phyloP scores from a whole-genome alignment of 2,888 invertebrate genomes.

The Nomada lathburiana region DNA sequence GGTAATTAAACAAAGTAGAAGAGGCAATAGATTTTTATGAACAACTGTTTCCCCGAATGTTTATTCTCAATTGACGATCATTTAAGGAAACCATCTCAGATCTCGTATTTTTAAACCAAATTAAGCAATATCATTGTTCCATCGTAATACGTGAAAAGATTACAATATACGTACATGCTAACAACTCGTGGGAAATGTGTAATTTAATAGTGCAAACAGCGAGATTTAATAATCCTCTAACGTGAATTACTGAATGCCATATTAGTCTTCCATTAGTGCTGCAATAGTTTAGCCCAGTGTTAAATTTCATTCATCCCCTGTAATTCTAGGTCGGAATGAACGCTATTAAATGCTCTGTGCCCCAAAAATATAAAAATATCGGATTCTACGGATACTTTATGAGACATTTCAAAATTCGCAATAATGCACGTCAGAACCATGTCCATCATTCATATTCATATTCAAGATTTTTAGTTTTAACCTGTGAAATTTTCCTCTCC shows the following conservation, averaged over 20 bases:
- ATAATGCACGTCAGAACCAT: not conserved
- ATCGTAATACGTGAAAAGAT: not conserved
- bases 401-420: not conserved
- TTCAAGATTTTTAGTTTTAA: not conserved
- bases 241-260: not conserved
- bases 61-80: conserved; percentile 1
- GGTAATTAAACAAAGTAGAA: conserved; percentile 6
- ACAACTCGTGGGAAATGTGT: too few relatives aligned
- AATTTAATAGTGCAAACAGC: too few relatives aligned
- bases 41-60: conserved; percentile 19
- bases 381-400: not conserved
- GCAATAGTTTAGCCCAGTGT: not conserved
- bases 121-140: not conserved
- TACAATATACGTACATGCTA: too few relatives aligned
- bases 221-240: not conserved
- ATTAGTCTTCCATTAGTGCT: not conserved
- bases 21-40: not conserved
- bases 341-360: not conserved
- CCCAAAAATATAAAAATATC: not conserved
- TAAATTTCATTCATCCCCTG: not conserved
- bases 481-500: not conserved
- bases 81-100: conserved; percentile 1
- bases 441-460: not conserved
- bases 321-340: too few relatives aligned
- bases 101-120: not conserved